Evolutionary conservation across 35 echinoderm and acorn worm species (phyloP).

Genomic region (Lytechinus pictus): DNA sequence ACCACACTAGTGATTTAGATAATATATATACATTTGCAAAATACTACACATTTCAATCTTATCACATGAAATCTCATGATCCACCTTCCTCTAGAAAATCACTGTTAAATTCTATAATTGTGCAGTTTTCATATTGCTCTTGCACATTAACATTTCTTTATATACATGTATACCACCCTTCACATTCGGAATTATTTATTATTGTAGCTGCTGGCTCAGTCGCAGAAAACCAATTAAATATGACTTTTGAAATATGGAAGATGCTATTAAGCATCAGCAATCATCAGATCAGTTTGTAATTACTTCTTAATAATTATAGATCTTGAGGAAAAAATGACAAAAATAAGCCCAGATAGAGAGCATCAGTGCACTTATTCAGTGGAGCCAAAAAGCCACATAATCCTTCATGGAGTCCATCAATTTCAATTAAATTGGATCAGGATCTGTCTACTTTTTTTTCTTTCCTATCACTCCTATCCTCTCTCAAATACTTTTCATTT

Average conservation of each 20-base stretch:
- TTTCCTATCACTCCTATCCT: conserved; percentile 24
- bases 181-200: not conserved
- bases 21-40: not conserved
- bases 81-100: no score
- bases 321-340: not conserved
- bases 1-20: not conserved
- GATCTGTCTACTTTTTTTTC: not conserved
- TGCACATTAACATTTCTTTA: not conserved
- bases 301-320: not conserved
- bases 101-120: no score
- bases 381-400: not conserved
- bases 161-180: not conserved
- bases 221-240: not conserved
- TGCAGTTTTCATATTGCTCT: no score
- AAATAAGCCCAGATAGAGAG: not conserved
- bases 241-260: not conserved
- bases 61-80: not conserved
- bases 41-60: not conserved
- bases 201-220: not conserved
- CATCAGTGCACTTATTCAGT: not conserved
- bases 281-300: not conserved
- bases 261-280: not conserved
- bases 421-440: not conserved
- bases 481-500: not conserved
- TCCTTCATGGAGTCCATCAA: not conserved